Conservation (phyloP, 2,797 vertebrate genomes). For the Pipistrellus pygmaeus region DNA sequence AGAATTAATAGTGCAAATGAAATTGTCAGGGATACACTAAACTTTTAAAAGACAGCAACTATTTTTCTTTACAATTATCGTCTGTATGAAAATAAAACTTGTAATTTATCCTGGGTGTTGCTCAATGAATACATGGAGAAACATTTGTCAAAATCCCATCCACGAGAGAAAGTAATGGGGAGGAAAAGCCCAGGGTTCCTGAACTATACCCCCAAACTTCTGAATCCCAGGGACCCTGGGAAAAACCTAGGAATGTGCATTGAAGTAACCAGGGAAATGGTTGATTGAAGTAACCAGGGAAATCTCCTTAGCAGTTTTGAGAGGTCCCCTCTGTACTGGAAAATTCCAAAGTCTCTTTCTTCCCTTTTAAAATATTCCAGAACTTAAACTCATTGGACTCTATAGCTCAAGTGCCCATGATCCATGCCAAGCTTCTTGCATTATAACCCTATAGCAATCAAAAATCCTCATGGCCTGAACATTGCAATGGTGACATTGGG, state of each 20-base stretch:
- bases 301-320: neutral
- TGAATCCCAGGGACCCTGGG: neutral
- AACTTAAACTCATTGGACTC: neutral
- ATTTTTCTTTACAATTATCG: slow-evolving; percentile 27
- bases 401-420: neutral
- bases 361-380: neutral
- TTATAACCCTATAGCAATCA: neutral
- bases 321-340: neutral
- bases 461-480: neutral
- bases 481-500: neutral
- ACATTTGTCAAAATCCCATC: neutral
- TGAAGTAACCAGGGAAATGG: neutral
- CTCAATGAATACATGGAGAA: neutral
- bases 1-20: slow-evolving; percentile 55
- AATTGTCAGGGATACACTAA: neutral
- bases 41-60: slow-evolving; percentile 54
- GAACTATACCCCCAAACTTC: neutral
- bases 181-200: neutral
- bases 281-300: neutral
- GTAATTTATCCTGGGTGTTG: neutral
- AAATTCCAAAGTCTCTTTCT: neutral
- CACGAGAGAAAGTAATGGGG: neutral
- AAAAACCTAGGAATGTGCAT: neutral
- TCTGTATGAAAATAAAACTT: slow-evolving; percentile 48
- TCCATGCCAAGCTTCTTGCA: neutral